Evolutionary conservation across 2,113 vertebrate genomes (phyloP).

Genomic region (Rhinolophus sinicus): DNA sequence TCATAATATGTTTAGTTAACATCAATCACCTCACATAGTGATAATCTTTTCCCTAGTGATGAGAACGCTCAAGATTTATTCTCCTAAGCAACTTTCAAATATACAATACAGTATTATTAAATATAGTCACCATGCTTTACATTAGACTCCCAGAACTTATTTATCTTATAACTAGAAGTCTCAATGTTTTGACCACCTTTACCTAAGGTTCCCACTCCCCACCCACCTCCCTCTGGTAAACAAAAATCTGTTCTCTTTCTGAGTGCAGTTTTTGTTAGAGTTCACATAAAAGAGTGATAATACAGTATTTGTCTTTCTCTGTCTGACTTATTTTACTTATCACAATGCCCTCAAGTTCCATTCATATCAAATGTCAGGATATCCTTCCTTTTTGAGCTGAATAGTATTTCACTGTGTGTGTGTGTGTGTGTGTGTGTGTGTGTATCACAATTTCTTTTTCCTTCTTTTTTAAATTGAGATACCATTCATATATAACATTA

Average conservation of each 20-base stretch:
- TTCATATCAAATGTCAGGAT: no score
- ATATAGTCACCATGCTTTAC: no score
- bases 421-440: not conserved
- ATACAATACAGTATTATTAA: no score
- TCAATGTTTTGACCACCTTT: not conserved
- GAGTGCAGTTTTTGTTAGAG: not conserved
- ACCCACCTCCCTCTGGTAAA: not conserved
- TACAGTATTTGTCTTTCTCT: no score
- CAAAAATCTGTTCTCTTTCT: not conserved
- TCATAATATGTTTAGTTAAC: not conserved
- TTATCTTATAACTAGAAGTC: not conserved
- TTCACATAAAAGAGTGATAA: not conserved
- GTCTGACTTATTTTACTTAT: no score
- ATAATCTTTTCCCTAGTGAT: not conserved
- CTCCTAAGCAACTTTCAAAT: no score
- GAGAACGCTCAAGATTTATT: no score
- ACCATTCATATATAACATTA: no score
- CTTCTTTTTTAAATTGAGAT: no score
- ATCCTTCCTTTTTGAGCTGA: no score
- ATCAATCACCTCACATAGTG: not conserved
- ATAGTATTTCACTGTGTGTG: not conserved
- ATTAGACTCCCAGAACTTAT: not conserved
- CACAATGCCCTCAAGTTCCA: no score
- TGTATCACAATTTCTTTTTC: no score
- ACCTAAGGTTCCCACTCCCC: not conserved